Evolutionary conservation across 2,113 vertebrate genomes (phyloP).

Genomic region (rabbit (Oryctolagus cuniculus)): DNA sequence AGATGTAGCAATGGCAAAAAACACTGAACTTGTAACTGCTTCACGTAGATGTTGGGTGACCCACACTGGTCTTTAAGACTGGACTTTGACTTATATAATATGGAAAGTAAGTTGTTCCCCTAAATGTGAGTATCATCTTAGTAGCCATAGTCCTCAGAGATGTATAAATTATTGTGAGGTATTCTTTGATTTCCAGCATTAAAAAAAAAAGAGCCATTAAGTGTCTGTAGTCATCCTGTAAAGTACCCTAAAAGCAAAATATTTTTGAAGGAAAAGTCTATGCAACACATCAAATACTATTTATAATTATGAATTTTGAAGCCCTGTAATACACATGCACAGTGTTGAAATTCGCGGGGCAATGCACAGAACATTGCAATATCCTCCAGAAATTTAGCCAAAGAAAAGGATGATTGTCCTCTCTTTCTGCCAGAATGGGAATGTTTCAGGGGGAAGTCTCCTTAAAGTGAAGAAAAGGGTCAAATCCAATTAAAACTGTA

Average conservation of each 20-base stretch:
- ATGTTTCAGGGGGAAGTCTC: constrained; percentile 25
- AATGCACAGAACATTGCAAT: constrained; percentile 18
- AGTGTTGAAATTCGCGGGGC: constrained; percentile 15
- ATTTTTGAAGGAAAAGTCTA: constrained; percentile 40
- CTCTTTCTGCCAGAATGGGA: constrained; percentile 54
- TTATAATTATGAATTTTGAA: constrained; percentile 25
- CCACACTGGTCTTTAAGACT: not conserved
- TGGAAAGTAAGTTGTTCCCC: not conserved
- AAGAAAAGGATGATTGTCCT: constrained; percentile 54
- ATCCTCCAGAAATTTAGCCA: constrained; percentile 31
- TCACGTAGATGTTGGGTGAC: not conserved
- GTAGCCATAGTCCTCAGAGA: constrained; percentile 29
- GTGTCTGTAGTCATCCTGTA: not conserved
- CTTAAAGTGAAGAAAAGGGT: constrained; percentile 75
- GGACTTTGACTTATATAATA: not conserved
- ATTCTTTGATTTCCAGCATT: constrained; percentile 32
- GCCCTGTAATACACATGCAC: not conserved
- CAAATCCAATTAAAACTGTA: constrained; percentile 82
- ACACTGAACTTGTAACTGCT: not conserved
- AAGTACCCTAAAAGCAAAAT: constrained; percentile 22
- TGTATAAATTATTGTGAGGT: not conserved
- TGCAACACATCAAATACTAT: not conserved
- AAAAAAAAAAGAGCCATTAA: constrained; percentile 40
- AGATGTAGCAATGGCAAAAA: not conserved
- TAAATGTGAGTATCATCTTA: not conserved